Percentiles rank a stretch among this genome's conserved stretches.
Conservation (phyloP, 2,797 vertebrate genomes). For the Dryobates pubescens region DNA sequence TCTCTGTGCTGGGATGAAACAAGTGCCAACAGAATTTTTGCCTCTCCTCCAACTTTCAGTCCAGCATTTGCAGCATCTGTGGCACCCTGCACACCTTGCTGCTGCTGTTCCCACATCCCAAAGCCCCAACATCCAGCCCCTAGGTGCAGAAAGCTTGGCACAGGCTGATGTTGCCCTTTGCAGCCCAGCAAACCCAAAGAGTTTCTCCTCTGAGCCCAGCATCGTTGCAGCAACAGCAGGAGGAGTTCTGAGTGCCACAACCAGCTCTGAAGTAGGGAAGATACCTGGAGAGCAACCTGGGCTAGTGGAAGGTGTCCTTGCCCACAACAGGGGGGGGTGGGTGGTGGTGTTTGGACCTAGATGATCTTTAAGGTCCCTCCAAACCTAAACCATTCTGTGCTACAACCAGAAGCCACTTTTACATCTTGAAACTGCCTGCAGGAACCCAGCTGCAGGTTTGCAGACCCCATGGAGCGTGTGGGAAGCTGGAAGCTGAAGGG, state of each 20-base stretch:
- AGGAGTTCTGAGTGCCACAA: too few species aligned
- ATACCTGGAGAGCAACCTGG: too few species aligned
- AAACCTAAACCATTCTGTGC: too few species aligned
- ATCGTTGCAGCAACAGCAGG: accelerated
- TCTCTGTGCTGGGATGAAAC: not conserved
- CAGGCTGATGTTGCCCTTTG: accelerated
- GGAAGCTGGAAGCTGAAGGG: not conserved
- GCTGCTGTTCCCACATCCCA: not conserved
- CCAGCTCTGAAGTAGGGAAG: not conserved
- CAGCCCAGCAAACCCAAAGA: not conserved
- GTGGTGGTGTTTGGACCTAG: too few species aligned
- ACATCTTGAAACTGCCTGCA: not conserved
- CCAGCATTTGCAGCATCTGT: too few species aligned
- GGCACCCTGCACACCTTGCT: not conserved
- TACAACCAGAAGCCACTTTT: not conserved
- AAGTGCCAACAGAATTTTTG: not conserved
- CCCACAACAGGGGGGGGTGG: too few species aligned
- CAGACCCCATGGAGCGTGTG: not conserved
- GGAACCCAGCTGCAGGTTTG: not conserved
- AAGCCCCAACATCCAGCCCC: not conserved
- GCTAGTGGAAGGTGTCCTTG: too few species aligned
- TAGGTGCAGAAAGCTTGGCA: not conserved
- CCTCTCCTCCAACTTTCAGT: not conserved
- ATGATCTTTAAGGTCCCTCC: too few species aligned
- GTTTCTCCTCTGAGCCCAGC: not conserved